Base-by-base conservation (phyloP, 2,797 vertebrate genomes). In the Rhadinocentrus ornatus region DNA sequence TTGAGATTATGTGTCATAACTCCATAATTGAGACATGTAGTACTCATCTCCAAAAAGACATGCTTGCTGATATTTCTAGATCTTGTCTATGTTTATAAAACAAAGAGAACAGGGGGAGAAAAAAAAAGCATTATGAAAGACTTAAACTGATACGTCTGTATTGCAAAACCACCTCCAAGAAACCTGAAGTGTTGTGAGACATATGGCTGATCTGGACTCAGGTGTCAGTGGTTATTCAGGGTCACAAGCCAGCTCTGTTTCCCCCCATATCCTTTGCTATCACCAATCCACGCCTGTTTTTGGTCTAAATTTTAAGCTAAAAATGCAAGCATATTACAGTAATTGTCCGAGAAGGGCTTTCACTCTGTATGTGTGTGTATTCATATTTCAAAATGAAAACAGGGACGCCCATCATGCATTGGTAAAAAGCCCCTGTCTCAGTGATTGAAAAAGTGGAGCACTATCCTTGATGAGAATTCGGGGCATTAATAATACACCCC, bases 191-290 rank as follows among this genome's bases (percentile, higher is more conserved):
- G 77, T 75, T 61, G 58, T 37, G 77, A 67, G 85, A 86, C 88
- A 86, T 71, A 78, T 91, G 87, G 76, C 86, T 26, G 59, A 13
- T 69, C 69, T 53, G 67, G 15, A 62, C 66, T 63, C 52, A 56
- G 58, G 77, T 83, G 73, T 88, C 89, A 83, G 66, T 74, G 74
- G 89, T 86, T 86, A 89, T 88, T 88, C 79, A 68, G 77, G 80
- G 82, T 70, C 84, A 55, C 1, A 0, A 64, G 54, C 83, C 85
- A 91, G 85, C 80, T 90, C 84, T 86, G 85, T 84, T 27, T 39
- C 18, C 6, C 41, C 18, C 26, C 69, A 74, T 67, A 84, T 80
- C 76, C 22, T 62, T 39, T 37, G 62, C 60, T 67, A 79, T 64
- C 84, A 74, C 81, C 81, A 76, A 83, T 73, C 70, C 65, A 79